Evolutionary conservation across 2,888 invertebrate species (phyloP).

Genomic region (Xylocampa areola): DNA sequence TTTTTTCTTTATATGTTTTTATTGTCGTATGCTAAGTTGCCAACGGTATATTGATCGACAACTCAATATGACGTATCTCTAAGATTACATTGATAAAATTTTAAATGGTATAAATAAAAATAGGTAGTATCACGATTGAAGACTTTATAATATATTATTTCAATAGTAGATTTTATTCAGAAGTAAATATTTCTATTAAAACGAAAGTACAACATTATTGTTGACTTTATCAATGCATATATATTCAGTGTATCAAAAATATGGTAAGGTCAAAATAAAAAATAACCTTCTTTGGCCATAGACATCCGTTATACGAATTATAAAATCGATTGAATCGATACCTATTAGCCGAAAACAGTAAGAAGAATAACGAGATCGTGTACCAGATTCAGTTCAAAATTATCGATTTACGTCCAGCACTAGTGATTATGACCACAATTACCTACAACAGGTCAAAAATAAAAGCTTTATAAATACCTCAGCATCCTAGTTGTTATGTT

Average conservation of each 20-base stretch:
- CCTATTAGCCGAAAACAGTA: neutral
- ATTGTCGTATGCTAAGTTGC: neutral
- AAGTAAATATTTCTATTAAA: too few relatives aligned
- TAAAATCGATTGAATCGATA: slow-evolving; percentile 7
- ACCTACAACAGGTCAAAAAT: neutral
- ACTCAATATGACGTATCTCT: too few relatives aligned
- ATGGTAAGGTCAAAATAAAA: neutral
- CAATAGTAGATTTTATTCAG: too few relatives aligned
- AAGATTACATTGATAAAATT: too few relatives aligned
- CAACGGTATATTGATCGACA: neutral
- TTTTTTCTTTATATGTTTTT: too few relatives aligned
- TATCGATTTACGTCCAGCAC: neutral
- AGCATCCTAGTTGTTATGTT: slow-evolving; percentile 5
- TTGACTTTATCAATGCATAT: too few relatives aligned
- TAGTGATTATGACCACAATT: slow-evolving; percentile 7
- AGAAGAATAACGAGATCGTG: slow-evolving; percentile 4
- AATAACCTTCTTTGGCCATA: neutral
- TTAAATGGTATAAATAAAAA: too few relatives aligned
- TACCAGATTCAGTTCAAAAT: slow-evolving; percentile 1
- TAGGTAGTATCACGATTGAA: too few relatives aligned
- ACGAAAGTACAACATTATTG: too few relatives aligned
- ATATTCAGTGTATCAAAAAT: neutral
- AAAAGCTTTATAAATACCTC: neutral
- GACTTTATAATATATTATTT: too few relatives aligned
- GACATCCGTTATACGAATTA: slow-evolving; percentile 22